Evolutionary conservation across 2,888 invertebrate species (phyloP).

Genomic region (Gryllus longicercus): DNA sequence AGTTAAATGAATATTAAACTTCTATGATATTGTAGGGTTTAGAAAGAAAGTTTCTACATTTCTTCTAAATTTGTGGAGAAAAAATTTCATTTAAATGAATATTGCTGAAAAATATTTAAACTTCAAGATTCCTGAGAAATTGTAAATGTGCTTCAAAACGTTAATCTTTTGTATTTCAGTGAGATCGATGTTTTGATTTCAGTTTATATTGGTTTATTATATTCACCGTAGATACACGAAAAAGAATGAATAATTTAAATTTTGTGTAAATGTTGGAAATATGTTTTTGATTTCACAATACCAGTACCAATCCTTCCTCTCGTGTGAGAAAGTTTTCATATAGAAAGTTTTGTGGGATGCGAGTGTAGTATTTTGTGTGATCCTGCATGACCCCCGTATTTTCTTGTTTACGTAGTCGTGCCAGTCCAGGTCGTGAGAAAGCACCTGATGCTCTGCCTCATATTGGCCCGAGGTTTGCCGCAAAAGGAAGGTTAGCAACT

Average conservation of each 20-base stretch:
- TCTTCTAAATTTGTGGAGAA: too few relatives aligned
- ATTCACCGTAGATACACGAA: too few relatives aligned
- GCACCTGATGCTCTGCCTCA: slow-evolving; percentile 82
- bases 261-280: too few relatives aligned
- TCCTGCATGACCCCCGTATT: slow-evolving; percentile 50
- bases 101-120: too few relatives aligned
- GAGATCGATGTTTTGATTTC: neutral
- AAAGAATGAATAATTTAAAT: too few relatives aligned
- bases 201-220: too few relatives aligned
- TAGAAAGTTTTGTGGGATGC: neutral
- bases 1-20: too few relatives aligned
- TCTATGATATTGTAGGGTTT: too few relatives aligned
- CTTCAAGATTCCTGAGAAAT: too few relatives aligned
- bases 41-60: too few relatives aligned
- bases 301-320: slow-evolving; percentile 17
- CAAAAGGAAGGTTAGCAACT: slow-evolving; percentile 73
- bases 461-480: slow-evolving; percentile 85
- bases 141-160: too few relatives aligned
- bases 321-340: neutral
- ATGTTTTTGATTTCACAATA: neutral
- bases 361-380: slow-evolving; percentile 21
- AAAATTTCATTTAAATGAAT: too few relatives aligned
- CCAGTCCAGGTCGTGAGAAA: slow-evolving; percentile 79
- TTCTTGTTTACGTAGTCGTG: slow-evolving; percentile 63
- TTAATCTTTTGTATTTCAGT: neutral